Percentiles rank a stretch among this genome's conserved stretches.
phyloP scores from a whole-genome alignment of 2,888 invertebrate species.

The Creontiades dilutus region DNA sequence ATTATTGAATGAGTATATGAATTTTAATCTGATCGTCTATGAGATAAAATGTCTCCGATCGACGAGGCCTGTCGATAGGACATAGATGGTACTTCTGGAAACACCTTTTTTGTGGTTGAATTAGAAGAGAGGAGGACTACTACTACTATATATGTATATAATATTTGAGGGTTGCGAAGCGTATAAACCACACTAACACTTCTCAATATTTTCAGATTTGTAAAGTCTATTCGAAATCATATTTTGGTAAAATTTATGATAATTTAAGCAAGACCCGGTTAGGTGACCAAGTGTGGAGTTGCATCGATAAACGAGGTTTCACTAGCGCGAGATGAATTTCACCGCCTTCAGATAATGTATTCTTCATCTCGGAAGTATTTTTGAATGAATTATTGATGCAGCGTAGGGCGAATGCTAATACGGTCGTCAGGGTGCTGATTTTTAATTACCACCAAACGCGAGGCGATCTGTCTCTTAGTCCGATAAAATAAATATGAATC shows the following conservation, averaged over 20 bases:
- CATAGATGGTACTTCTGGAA: too few species aligned
- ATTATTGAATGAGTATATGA: too few species aligned
- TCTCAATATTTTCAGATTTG: not conserved
- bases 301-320: not conserved
- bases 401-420: not conserved
- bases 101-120: too few species aligned
- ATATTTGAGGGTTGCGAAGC: too few species aligned
- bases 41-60: too few species aligned
- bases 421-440: not conserved
- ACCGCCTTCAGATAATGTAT: not conserved
- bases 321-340: not conserved
- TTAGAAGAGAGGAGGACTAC: too few species aligned
- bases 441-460: constrained; percentile 4
- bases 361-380: not conserved
- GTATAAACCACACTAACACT: too few species aligned
- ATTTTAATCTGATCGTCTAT: too few species aligned
- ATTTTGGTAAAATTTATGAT: not conserved
- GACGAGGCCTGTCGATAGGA: too few species aligned
- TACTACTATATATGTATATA: too few species aligned
- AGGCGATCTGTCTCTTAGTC: not conserved
- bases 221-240: not conserved
- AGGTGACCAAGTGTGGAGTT: not conserved
- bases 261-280: not conserved
- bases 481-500: constrained; percentile 24
- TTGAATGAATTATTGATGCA: not conserved